These are phyloP conservation scores for Dioctria linearis DNA, from an alignment of 2,888 invertebrate species.

Conservation along the genomic window DNA sequence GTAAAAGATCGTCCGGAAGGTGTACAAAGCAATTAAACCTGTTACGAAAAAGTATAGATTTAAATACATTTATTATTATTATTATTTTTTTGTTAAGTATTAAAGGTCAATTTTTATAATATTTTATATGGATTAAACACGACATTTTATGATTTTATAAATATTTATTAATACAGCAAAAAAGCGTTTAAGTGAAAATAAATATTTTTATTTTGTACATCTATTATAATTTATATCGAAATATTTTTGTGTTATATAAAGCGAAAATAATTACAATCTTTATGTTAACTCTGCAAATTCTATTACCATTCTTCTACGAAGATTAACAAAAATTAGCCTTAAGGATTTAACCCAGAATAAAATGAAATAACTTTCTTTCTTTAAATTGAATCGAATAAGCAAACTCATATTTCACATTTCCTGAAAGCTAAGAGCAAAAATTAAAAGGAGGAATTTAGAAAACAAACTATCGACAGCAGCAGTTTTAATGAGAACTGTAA, in stretches of 20 bases:
- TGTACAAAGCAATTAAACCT: conserved; percentile 4
- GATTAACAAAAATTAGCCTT: no score
- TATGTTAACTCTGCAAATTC: background rate
- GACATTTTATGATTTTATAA: conserved; percentile 35
- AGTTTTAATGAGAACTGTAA: no score
- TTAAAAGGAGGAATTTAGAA: no score
- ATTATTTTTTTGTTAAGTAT: conserved; percentile 18
- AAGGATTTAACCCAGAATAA: no score
- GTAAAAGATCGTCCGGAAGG: background rate
- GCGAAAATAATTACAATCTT: background rate
- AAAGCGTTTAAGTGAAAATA: conserved; percentile 37
- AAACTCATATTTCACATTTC: no score
- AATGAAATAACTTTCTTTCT: no score
- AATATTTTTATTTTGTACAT: conserved; percentile 18
- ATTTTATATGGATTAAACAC: conserved; percentile 29
- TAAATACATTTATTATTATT: conserved; percentile 42
- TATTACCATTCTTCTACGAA: no score
- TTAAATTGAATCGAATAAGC: no score
- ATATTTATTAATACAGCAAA: conserved; percentile 13
- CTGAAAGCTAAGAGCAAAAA: no score
- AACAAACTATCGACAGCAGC: no score
- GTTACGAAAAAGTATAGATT: conserved; percentile 37
- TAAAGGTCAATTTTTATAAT: conserved; percentile 51
- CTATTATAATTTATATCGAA: background rate
- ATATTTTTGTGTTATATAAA: conserved; percentile 6